A percentile compares a stretch with the other conserved stretches of the same genome.
phyloP scores from a whole-genome alignment of 2,113 vertebrate species.

The Haliaeetus leucogaster region DNA sequence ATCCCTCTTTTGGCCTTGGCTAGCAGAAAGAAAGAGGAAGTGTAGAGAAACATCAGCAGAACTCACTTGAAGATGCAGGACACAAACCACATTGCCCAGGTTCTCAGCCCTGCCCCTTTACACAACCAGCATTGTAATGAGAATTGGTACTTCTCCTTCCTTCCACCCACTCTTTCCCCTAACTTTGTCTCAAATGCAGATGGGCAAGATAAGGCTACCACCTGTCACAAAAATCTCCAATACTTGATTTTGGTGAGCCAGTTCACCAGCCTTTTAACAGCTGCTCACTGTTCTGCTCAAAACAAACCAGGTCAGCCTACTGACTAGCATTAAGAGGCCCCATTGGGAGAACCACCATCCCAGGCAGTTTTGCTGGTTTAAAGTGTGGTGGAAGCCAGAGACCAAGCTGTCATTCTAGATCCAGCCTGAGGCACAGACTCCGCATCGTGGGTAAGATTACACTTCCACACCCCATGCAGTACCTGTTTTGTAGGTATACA shows the following conservation, averaged over 20 bases:
- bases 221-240: background rate
- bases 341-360: background rate
- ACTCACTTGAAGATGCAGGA: background rate
- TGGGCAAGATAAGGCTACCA: background rate
- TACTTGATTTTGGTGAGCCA: background rate
- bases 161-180: background rate
- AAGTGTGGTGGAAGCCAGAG: background rate
- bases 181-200: background rate
- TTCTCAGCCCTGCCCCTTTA: background rate
- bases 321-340: background rate
- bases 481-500: slow-evolving; percentile 30
- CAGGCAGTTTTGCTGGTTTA: background rate
- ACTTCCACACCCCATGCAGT: slow-evolving; percentile 9
- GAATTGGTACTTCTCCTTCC: background rate
- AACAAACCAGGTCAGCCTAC: background rate
- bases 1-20: background rate
- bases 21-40: background rate
- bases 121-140: background rate
- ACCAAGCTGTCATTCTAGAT: background rate
- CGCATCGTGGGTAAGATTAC: background rate
- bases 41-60: background rate
- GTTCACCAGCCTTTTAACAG: background rate
- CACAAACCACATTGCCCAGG: background rate
- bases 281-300: background rate
- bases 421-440: background rate